Evolutionary conservation across 2,888 invertebrate species (phyloP), one percentile per base, ranked within the genome.

Genomic region (Euzophera pinguis): DNA sequence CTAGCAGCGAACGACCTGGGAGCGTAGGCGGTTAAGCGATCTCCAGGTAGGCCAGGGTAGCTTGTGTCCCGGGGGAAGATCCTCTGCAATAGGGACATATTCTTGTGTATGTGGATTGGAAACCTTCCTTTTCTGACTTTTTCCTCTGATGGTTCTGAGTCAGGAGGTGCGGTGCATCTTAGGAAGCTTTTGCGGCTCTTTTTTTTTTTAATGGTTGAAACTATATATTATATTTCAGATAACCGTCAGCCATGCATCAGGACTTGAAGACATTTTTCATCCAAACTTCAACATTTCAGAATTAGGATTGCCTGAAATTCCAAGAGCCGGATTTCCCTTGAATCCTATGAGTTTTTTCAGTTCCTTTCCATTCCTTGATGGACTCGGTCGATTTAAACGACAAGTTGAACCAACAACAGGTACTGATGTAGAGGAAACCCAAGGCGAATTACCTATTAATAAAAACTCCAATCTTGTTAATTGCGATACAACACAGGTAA

Each of bases 401-500:
- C 49, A 39, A 50, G 7, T 14, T 16, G 49, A 32, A 41, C n/a
- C 39, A 16, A 10, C 5, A 39, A n/a, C 32, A 27, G 14, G 9
- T 29, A 14, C 34, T 0, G 47, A 52, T 8, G 47, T 52, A 13
- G 8, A 32, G 4, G 58, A 54, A 47, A 52, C 17, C 10, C 54
- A 57, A 32, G 53, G 47, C 32, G 50, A 56, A 16, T 29, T 55
- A 14, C 58, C 56, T 39, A 55, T 57, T 38, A 47, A 47, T 5
- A 12, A 39, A 6, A 51, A 53, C 29, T 47, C 59, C 16, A 43
- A 14, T n/a, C 35, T 56, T n/a, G 50, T 50, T 8, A 38, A 50
- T 14, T 63, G 64, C 50, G 54, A 66, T 39, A 61, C 66, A 35
- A 51, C 67, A 22, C 56, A 70, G 67, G 72, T 74, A 68, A 67